Conservation (phyloP, 2,888 invertebrate species). For the Chrysodeixis includens region DNA sequence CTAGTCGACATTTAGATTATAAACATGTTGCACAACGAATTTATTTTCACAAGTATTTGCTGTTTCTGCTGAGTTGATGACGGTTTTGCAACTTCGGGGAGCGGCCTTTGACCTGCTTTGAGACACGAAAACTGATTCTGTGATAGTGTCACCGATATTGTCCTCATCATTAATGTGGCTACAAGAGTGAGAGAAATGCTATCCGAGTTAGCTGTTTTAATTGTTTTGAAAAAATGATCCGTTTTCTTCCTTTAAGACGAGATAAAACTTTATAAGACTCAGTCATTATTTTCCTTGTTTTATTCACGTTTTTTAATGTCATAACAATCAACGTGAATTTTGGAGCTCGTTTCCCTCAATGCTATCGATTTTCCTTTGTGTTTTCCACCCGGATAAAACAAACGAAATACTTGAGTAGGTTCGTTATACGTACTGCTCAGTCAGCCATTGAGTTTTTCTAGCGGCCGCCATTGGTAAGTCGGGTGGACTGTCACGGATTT, state of each 20-base stretch:
- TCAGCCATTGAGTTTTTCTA: constrained; percentile 4
- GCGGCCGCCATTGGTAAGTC: constrained; percentile 3
- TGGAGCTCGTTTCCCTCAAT: background rate
- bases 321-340: background rate
- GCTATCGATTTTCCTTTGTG: background rate
- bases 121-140: background rate
- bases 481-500: background rate
- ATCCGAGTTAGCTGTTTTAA: too few relatives aligned
- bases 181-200: too few relatives aligned
- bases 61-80: background rate
- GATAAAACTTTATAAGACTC: too few relatives aligned
- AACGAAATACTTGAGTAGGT: background rate
- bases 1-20: constrained; percentile 58
- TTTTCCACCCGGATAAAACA: background rate
- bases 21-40: constrained; percentile 55
- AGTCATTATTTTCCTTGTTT: too few relatives aligned
- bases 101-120: background rate
- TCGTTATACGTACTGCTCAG: constrained; percentile 1
- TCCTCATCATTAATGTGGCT: too few relatives aligned
- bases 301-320: background rate
- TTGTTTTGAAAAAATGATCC: background rate
- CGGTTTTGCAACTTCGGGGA: background rate
- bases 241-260: background rate
- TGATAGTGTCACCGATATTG: background rate
- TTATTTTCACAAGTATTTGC: constrained; percentile 54